Percentiles rank a stretch among this genome's conserved stretches.
Evolutionary conservation across 2,113 vertebrate genomes (phyloP).

Genomic region (Cyrtonyx montezumae): DNA sequence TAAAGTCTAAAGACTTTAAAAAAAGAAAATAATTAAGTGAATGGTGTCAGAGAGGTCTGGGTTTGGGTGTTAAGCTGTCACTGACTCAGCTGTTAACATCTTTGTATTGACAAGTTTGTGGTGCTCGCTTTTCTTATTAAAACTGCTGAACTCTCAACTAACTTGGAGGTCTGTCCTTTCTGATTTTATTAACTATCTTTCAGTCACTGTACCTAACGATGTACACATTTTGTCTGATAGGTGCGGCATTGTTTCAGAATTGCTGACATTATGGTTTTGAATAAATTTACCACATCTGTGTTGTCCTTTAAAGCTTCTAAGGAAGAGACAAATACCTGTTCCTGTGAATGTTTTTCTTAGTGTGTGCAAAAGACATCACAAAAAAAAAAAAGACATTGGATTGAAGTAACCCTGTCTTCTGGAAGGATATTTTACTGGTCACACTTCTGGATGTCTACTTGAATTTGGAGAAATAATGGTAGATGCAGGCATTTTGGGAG

Average conservation of each 20-base stretch:
- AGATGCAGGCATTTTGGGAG: background rate
- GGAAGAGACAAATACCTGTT: background rate
- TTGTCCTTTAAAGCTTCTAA: background rate
- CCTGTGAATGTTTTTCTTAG: background rate
- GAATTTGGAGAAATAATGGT: background rate
- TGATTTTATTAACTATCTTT: background rate
- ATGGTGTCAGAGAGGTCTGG: constrained; percentile 16
- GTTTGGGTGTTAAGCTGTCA: constrained; percentile 42
- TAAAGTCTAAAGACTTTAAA: constrained; percentile 34
- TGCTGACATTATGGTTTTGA: background rate
- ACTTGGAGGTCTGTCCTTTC: background rate
- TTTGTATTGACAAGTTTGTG: constrained; percentile 24
- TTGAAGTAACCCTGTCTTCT: background rate
- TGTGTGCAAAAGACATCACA: background rate
- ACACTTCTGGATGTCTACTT: rapidly evolving
- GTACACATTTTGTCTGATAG: background rate
- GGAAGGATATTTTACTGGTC: background rate
- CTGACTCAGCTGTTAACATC: background rate
- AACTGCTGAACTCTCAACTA: background rate
- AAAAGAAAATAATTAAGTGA: constrained; percentile 50
- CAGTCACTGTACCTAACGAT: background rate
- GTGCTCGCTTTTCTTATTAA: background rate
- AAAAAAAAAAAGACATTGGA: background rate
- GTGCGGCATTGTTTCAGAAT: background rate
- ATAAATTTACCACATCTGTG: background rate